Evolutionary conservation across 2,888 invertebrate genomes (phyloP).

Genomic region (Euproctis similis): DNA sequence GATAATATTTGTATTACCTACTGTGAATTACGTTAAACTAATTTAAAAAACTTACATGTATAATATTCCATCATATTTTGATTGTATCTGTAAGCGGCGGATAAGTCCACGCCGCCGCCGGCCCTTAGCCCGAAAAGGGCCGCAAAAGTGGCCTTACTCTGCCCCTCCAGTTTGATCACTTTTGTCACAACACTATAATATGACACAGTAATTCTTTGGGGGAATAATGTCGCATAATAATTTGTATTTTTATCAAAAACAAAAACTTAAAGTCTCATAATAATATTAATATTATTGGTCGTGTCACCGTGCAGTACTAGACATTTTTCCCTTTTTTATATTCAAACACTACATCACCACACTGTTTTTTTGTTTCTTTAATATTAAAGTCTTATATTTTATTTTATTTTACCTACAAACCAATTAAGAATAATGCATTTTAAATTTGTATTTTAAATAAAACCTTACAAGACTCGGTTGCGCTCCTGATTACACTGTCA

Average conservation of each 20-base stretch:
- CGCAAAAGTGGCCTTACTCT: slow-evolving; percentile 80
- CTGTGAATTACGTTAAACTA: too few species aligned
- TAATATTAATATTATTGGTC: too few species aligned
- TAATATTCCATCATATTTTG: slow-evolving; percentile 99
- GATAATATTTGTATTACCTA: too few species aligned
- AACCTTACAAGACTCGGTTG: slow-evolving; percentile 11
- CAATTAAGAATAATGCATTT: slow-evolving; percentile 5
- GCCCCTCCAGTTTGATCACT: slow-evolving; percentile 78
- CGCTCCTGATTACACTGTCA: slow-evolving; percentile 17
- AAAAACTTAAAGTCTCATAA: too few species aligned
- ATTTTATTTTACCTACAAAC: neutral
- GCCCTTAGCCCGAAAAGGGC: slow-evolving; percentile 79
- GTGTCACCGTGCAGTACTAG: slow-evolving; percentile 5
- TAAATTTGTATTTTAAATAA: slow-evolving; percentile 1
- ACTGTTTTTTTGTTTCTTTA: neutral
- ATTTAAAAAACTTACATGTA: slow-evolving; percentile 95
- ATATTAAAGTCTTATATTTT: too few species aligned
- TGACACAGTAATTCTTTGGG: too few species aligned
- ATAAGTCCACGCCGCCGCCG: slow-evolving; percentile 88
- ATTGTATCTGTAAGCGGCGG: slow-evolving; percentile 96
- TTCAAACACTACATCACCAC: too few species aligned
- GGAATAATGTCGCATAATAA: too few species aligned
- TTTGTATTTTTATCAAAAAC: too few species aligned
- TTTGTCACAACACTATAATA: slow-evolving; percentile 35
- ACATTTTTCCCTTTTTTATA: slow-evolving; percentile 3